Evolutionary conservation across 2,113 vertebrate genomes (phyloP).

Genomic region (Addax nasomaculatus): DNA sequence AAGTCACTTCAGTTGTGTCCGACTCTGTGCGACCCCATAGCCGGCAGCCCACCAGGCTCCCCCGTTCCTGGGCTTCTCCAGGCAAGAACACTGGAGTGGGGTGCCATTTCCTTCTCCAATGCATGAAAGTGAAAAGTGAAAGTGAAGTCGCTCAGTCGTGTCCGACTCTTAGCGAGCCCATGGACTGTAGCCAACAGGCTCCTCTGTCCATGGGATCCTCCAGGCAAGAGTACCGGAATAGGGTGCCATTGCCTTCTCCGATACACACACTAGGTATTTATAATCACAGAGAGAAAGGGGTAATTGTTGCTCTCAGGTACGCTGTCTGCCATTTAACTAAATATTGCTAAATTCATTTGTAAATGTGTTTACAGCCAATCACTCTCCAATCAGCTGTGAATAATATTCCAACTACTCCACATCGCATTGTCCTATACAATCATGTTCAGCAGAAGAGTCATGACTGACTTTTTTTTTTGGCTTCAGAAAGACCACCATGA

Average conservation of each 20-base stretch:
- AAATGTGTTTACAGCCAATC: neutral
- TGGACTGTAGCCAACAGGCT: no score
- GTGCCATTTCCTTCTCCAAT: no score
- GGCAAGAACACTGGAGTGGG: no score
- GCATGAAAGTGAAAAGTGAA: no score
- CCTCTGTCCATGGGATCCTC: no score
- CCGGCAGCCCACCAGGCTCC: no score
- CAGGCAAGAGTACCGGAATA: no score
- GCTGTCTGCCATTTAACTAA: neutral
- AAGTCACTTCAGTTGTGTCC: rapidly evolving
- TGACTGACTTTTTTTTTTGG: rapidly evolving
- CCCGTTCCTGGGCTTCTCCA: no score
- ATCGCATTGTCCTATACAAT: neutral
- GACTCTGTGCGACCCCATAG: no score
- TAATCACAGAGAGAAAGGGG: neutral
- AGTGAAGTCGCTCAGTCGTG: no score
- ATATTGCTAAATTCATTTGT: neutral
- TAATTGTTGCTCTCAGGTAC: neutral
- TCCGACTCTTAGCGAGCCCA: no score
- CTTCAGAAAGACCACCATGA: neutral
- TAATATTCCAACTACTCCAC: neutral
- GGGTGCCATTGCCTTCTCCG: no score
- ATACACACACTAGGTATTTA: neutral
- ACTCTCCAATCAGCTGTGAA: neutral
- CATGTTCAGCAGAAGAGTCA: neutral